These are phyloP conservation scores for Anthopleura sola DNA, from an alignment of 64 coral and sea anemone genomes.

Conservation along the genomic window DNA sequence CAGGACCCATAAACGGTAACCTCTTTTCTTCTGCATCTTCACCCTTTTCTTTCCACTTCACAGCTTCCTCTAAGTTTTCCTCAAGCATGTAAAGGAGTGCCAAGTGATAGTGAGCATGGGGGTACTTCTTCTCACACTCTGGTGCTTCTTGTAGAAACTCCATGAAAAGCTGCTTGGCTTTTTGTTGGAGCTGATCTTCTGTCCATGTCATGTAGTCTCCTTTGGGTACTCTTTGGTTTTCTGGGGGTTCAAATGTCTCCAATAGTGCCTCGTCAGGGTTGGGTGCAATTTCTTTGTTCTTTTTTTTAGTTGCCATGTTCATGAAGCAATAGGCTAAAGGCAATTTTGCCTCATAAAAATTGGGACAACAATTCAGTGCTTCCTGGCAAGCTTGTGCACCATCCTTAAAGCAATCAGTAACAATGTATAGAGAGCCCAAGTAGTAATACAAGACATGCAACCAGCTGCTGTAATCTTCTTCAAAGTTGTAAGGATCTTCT, in stretches of 20 bases:
- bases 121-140: constrained; percentile 64
- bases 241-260: background rate
- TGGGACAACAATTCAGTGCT: constrained; percentile 48
- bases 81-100: constrained; percentile 1
- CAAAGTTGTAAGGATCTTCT: constrained; percentile 32
- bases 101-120: constrained; percentile 70
- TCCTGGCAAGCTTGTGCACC: constrained; percentile 55
- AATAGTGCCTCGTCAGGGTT: background rate
- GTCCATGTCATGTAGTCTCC: background rate
- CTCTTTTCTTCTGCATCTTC: constrained; percentile 70
- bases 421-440: constrained; percentile 29
- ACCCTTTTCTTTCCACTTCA: constrained; percentile 38
- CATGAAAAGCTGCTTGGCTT: background rate
- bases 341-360: constrained; percentile 45
- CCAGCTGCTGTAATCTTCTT: constrained; percentile 64
- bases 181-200: background rate
- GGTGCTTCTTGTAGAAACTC: constrained; percentile 68
- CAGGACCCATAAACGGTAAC: constrained; percentile 59
- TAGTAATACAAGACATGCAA: constrained; percentile 43
- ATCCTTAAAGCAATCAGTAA: background rate
- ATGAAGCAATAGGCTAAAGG: constrained; percentile 52
- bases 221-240: background rate
- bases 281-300: background rate
- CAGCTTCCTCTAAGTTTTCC: constrained; percentile 6
- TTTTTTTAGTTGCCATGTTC: constrained; percentile 1